Base-by-base conservation (phyloP, 2,113 vertebrate genomes). In the Vanacampus margaritifer region DNA sequence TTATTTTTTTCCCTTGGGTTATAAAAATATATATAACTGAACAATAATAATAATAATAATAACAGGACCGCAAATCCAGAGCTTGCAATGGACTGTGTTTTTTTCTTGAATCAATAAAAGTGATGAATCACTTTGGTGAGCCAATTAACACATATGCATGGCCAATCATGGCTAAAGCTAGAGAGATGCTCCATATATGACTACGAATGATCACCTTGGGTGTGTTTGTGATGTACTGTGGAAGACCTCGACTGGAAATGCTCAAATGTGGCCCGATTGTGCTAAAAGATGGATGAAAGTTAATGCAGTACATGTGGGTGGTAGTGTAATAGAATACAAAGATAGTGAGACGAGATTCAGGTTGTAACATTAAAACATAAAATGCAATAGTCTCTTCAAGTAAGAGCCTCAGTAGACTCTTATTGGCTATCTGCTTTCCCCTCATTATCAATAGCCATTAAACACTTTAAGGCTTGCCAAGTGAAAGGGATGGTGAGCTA, bases 381-480 rank as follows among this genome's bases (percentile, higher is more conserved):
- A 37, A 37, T n/a, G 11, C 58, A 39, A 23, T 6, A 10, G 36
- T 50, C 71, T 69, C 62, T 28, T 61, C 58, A 74, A 81, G 65
- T 72, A 81, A 71, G 63, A 78, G 70, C 56, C 35, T 66, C 45
- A 51, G 71, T 66, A 26, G 68, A 45, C 62, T 79, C 57, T n/a
- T 84, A 82, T 88, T 76, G 81, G 84, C 76, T 67, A 74, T 74
- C 79, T 81, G 78, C 73, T 82, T 75, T 84, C 74, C 69, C 65
- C 46, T 75, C 66, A 64, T 62, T 74, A 87, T 88, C 85, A 82
- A 82, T 86, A 83, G 68, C 79, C 75, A 79, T 84, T 83, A 84
- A 83, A 75, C 74, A 78, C 79, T 82, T 85, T 70, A 75, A 84
- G 73, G 65, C 68, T 61, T 36, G 77, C 68, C 80, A 86, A 79